phyloP scores from a whole-genome alignment of 64 coral and sea anemone species.

The Actinia tenebrosa region DNA sequence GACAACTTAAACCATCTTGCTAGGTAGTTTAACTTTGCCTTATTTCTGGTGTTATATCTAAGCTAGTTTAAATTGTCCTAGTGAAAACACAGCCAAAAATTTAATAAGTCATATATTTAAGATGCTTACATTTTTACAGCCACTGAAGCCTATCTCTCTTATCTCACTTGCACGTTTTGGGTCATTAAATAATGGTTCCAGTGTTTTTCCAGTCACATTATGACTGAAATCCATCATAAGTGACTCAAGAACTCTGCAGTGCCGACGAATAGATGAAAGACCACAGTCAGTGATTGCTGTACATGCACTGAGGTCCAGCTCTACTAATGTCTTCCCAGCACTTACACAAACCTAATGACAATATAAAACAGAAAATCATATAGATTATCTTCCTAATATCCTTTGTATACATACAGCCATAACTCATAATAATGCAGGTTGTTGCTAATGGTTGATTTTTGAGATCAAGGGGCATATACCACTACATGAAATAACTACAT shows the following conservation, averaged over 20 bases:
- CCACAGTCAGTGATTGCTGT: constrained; percentile 51
- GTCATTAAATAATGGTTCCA: constrained; percentile 58
- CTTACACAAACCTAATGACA: constrained; percentile 45
- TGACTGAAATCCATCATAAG: constrained; percentile 62
- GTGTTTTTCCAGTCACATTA: constrained; percentile 56
- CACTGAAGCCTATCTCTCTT: constrained; percentile 59
- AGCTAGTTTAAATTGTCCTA: no score
- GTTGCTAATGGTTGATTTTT: no score
- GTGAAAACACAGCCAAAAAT: no score
- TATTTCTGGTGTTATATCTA: no score
- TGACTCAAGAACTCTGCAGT: constrained; percentile 66
- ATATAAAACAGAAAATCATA: neutral
- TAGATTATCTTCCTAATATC: neutral
- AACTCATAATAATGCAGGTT: no score
- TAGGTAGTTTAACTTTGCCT: no score
- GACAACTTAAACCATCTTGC: no score
- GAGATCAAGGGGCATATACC: no score
- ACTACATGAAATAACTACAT: no score
- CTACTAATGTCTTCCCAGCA: constrained; percentile 43
- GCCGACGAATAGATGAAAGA: constrained; percentile 50
- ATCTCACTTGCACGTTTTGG: constrained; percentile 51
- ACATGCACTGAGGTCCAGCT: constrained; percentile 70
- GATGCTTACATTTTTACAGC: constrained; percentile 71
- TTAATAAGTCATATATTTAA: no score
- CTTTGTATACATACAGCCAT: neutral